These are phyloP conservation scores for Bungarus multicinctus DNA, from an alignment of 2,113 vertebrate species.

Conservation along the genomic window DNA sequence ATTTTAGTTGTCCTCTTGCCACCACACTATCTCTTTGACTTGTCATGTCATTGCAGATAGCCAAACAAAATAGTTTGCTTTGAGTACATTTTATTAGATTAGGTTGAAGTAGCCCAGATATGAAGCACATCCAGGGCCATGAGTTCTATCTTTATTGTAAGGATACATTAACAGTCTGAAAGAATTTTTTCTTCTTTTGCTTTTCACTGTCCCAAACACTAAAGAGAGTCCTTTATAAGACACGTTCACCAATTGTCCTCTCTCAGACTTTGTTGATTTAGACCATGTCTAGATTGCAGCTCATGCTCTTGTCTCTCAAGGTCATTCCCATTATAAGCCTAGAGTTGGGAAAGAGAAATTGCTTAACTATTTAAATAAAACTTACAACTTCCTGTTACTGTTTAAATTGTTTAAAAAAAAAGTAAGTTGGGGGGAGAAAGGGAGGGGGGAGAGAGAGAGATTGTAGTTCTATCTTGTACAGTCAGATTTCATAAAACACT, in stretches of 20 bases:
- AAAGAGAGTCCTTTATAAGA: not conserved
- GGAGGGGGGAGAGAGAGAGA: too few species aligned
- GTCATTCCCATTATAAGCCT: not conserved
- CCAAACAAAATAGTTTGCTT: not conserved
- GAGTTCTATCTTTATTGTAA: not conserved
- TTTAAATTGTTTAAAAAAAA: not conserved
- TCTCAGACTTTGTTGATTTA: not conserved
- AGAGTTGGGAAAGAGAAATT: not conserved
- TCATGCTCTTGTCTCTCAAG: not conserved
- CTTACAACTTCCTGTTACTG: not conserved
- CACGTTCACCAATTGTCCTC: not conserved
- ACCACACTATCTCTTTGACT: not conserved
- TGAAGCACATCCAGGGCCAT: not conserved
- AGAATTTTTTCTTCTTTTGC: not conserved
- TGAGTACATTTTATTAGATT: not conserved
- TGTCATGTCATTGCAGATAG: not conserved
- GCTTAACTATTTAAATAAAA: not conserved
- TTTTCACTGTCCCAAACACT: not conserved
- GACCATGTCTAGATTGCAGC: not conserved
- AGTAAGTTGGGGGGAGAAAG: not conserved
- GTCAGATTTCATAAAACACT: not conserved
- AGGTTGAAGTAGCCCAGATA: not conserved
- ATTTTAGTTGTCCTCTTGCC: not conserved
- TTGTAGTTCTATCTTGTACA: not conserved
- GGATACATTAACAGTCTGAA: not conserved